Percentiles rank a stretch among this genome's conserved stretches.
Conservation (phyloP, 2,113 vertebrate genomes). For the Harpagus bidentatus region DNA sequence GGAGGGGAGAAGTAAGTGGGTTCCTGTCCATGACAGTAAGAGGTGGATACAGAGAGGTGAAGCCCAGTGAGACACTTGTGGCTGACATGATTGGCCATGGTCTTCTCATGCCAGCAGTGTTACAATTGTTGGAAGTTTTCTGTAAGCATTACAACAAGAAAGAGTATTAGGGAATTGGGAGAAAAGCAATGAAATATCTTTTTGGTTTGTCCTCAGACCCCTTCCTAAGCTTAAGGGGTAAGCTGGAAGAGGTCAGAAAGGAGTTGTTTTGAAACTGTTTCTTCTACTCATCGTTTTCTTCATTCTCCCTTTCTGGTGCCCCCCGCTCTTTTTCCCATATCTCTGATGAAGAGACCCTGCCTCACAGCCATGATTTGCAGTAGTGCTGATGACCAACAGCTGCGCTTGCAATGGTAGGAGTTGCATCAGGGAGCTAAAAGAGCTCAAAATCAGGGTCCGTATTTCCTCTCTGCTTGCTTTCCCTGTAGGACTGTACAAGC, state of each 20-base stretch:
- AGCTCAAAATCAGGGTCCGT: background rate
- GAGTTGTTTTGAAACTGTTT: background rate
- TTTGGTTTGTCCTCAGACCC: background rate
- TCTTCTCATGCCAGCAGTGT: background rate
- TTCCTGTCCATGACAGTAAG: background rate
- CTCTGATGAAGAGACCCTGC: background rate
- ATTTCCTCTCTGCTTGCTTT: background rate
- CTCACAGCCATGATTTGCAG: background rate
- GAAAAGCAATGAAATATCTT: background rate
- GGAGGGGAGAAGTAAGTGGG: background rate
- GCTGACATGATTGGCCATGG: background rate
- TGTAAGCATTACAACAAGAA: background rate
- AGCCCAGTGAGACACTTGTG: background rate
- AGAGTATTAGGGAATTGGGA: background rate
- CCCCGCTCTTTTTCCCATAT: background rate
- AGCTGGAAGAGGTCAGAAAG: background rate
- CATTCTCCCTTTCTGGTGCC: background rate
- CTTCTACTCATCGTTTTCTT: background rate
- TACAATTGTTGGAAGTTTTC: background rate
- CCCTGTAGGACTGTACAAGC: background rate
- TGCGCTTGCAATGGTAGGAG: background rate
- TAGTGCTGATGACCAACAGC: background rate
- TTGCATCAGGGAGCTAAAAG: background rate
- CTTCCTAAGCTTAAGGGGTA: background rate
- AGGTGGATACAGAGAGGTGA: background rate